These are phyloP conservation scores for Lepidurus couesii DNA, from an alignment of 1,140 invertebrate species.

Conservation along the genomic window DNA sequence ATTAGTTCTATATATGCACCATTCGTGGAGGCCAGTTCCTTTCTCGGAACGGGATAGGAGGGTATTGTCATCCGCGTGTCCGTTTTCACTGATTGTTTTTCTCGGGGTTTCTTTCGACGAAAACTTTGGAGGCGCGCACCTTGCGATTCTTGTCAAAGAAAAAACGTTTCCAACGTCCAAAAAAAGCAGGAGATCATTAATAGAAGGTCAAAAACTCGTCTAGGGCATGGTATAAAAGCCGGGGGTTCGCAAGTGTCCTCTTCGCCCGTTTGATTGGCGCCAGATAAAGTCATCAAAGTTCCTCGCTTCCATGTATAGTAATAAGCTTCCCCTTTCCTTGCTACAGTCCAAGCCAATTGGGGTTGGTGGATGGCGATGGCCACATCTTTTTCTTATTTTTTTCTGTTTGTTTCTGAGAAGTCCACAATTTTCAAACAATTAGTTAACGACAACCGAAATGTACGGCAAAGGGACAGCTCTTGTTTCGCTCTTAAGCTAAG, in stretches of 20 bases:
- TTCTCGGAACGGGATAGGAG: not conserved
- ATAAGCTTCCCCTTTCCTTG: not conserved
- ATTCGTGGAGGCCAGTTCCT: not conserved
- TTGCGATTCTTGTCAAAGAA: not conserved
- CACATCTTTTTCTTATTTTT: not conserved
- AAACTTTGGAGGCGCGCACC: not conserved
- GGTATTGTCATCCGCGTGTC: not conserved
- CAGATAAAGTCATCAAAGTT: conserved; percentile 18
- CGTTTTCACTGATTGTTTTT: not conserved
- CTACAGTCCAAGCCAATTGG: not conserved
- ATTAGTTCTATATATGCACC: not conserved
- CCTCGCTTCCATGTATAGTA: not conserved
- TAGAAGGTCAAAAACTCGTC: conserved; percentile 1
- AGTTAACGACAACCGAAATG: not conserved
- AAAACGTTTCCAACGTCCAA: not conserved
- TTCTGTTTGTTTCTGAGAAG: not conserved
- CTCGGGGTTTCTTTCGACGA: not conserved
- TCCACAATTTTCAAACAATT: conserved; percentile 7
- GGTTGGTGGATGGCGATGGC: not conserved
- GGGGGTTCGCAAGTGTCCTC: not conserved
- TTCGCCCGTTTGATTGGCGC: conserved; percentile 2
- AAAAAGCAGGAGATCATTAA: not conserved
- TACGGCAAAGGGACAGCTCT: not conserved
- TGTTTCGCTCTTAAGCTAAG: not conserved
- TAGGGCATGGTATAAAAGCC: conserved; percentile 14